Conservation (phyloP, 1,140 invertebrate genomes). For the Drosophila pachea region DNA sequence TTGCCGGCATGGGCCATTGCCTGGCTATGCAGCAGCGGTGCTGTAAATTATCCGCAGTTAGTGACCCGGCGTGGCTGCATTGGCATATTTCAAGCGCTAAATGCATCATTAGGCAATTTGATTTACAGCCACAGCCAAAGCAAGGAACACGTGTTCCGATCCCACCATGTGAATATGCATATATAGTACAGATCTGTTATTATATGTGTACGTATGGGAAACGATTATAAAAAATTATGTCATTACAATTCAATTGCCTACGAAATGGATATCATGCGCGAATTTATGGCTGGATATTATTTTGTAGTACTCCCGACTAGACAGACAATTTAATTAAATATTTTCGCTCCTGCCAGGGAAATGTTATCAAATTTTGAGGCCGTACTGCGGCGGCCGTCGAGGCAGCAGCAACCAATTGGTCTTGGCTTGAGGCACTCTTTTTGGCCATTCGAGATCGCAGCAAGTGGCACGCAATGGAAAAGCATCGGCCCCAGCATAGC, state of each 20-base stretch:
- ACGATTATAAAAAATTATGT: conserved; percentile 1
- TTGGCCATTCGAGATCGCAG: conserved; percentile 73
- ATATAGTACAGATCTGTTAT: conserved; percentile 3
- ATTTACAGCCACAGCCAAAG: conserved; percentile 50
- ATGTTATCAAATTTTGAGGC: conserved; percentile 55
- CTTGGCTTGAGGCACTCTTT: conserved; percentile 61
- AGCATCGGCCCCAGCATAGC: conserved; percentile 12
- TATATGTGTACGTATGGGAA: neutral
- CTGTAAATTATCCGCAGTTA: conserved; percentile 74
- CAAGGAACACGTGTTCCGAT: conserved; percentile 51
- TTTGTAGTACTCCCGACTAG: conserved; percentile 40
- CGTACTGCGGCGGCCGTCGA: conserved; percentile 38
- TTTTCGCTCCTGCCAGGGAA: conserved; percentile 51
- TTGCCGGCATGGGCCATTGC: conserved; percentile 26
- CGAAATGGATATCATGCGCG: conserved; percentile 27
- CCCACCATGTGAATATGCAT: conserved; percentile 17
- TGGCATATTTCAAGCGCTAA: conserved; percentile 76
- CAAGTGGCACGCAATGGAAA: conserved; percentile 70
- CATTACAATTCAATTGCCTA: conserved; percentile 12
- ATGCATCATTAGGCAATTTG: conserved; percentile 74
- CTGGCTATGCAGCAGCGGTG: conserved; percentile 28
- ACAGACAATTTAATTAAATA: conserved; percentile 71
- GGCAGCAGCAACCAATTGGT: conserved; percentile 40
- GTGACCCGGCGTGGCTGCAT: conserved; percentile 70
- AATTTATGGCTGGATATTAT: conserved; percentile 49